Evolutionary conservation across 2,888 invertebrate genomes (phyloP), one percentile per base, ranked within the genome.

Genomic region (Drosophila planitibia): DNA sequence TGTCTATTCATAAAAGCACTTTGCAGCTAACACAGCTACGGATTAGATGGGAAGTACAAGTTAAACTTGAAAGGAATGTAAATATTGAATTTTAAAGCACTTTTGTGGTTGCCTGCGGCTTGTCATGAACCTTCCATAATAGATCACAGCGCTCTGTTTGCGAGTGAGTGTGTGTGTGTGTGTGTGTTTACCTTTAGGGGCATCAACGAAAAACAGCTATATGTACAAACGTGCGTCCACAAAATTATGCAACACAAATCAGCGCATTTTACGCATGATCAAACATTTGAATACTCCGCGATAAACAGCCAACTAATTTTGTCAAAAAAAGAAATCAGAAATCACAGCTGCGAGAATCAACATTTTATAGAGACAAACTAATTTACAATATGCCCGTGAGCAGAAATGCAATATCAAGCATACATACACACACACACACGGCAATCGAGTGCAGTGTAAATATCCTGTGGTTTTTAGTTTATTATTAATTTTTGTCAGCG

Each of bases 401-500:
- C 69, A 64, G 55, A 75, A 76, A 59, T 63, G 66, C 66, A 53
- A 73, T 73, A 39, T 52, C 61, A 71, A 61, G 44, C 55, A 68
- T 58, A 70, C 16, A 55, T 16, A 60, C 28, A 55, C 28, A 68
- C 37, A 68, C 16, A 60, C 25, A 55, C 28, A 68, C 28, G 25
- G 37, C 70, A 69, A 88, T 83, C 80, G 87, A 90, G 87, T 84
- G 87, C 71, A 78, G 76, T 81, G 85, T 87, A 90, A 89, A 90
- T 90, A 90, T 79, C 79, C 89, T 81, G 87, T 79, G 90, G 89
- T 79, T 88, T 88, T 89, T 83, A 88, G 83, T 89, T 83, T 89
- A 89, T 88, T 88, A 91, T 85, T 85, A 89, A 91, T 87, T 88
- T 90, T 88, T 91, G 88, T 75, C 82, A 89, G 69, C 81, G 66